Evolutionary conservation across 2,888 invertebrate species (phyloP).

Genomic region (Tiphia femorata): DNA sequence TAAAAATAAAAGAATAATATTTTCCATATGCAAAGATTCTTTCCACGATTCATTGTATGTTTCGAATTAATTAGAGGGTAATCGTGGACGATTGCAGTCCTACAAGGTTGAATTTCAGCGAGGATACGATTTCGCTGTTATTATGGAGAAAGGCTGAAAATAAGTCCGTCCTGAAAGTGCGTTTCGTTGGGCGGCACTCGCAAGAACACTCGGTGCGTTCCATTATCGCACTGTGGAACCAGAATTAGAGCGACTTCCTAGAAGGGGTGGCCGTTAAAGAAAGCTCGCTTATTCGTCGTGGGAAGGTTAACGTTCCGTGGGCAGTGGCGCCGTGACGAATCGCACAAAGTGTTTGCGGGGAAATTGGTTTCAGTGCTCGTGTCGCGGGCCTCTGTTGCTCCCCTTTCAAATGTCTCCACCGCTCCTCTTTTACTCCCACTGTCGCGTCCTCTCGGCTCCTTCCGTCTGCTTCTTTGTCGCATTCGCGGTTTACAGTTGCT

Average conservation of each 20-base stretch:
- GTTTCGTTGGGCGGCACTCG: no score
- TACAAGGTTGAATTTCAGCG: no score
- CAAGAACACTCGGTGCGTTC: constrained; percentile 5
- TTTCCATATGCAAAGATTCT: no score
- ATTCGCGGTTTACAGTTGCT: background rate
- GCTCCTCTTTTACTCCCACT: background rate
- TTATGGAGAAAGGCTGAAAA: no score
- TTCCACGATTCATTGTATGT: no score
- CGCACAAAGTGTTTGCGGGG: constrained; percentile 50
- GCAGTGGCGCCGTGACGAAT: constrained; percentile 49
- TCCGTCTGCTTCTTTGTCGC: constrained; percentile 6
- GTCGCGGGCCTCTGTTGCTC: constrained; percentile 23
- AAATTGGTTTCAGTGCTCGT: constrained; percentile 50
- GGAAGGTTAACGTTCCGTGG: constrained; percentile 43
- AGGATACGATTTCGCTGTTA: no score
- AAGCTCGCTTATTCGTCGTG: constrained; percentile 37
- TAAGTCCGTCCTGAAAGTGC: no score
- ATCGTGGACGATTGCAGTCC: no score
- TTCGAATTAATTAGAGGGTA: no score
- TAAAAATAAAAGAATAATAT: no score
- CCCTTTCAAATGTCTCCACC: constrained; percentile 9
- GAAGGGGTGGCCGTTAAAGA: constrained; percentile 37
- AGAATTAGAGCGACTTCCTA: constrained; percentile 38
- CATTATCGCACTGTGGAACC: constrained; percentile 22
- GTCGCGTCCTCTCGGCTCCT: constrained; percentile 8